Conservation (phyloP, 2,797 vertebrate genomes). For the Poeciliopsis gracilis region DNA sequence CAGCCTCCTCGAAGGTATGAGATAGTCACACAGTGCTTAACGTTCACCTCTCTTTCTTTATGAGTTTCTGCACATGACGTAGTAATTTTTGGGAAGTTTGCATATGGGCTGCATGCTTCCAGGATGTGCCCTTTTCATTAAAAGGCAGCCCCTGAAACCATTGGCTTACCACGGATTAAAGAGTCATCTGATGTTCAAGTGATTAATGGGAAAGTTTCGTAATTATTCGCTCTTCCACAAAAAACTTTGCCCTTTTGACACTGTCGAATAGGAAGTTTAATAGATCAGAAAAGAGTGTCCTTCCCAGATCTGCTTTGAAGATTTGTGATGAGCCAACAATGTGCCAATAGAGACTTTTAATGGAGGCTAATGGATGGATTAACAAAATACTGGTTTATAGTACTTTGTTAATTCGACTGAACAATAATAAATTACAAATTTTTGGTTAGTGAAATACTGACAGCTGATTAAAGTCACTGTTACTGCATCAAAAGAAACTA, state of each 20-base stretch:
- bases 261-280: conserved; percentile 31
- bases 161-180: conserved; percentile 14
- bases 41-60: not conserved
- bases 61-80: not conserved
- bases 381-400: conserved; percentile 37
- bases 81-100: not conserved
- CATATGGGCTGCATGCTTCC: not conserved
- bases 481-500: not conserved
- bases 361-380: conserved; percentile 50
- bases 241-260: not conserved
- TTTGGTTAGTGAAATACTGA: conserved; percentile 22
- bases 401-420: conserved; percentile 33
- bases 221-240: conserved; percentile 9
- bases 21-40: not conserved
- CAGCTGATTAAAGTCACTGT: conserved; percentile 21
- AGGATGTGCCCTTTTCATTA: conserved; percentile 15
- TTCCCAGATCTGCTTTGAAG: conserved; percentile 20
- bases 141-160: not conserved
- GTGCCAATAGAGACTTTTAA: conserved; percentile 22
- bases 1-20: not conserved
- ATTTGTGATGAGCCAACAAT: conserved; percentile 30
- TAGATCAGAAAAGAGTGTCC: conserved; percentile 23
- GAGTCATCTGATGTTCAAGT: conserved; percentile 28
- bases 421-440: conserved; percentile 21
- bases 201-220: conserved; percentile 28